These are phyloP conservation scores for Thelaira solivaga DNA, from an alignment of 2,888 invertebrate species.

Conservation along the genomic window DNA sequence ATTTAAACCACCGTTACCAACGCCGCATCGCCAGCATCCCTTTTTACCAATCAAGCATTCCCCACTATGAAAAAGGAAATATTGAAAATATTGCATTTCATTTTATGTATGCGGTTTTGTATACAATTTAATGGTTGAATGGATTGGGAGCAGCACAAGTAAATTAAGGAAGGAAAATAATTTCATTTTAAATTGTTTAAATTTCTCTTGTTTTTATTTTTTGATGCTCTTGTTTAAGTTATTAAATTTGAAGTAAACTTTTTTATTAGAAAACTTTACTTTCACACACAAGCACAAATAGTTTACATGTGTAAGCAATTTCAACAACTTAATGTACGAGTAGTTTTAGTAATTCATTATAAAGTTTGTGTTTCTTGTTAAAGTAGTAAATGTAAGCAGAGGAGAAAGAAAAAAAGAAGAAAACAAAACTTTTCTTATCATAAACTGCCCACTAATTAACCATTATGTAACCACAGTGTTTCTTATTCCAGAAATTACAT, in stretches of 20 bases:
- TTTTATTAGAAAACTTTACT: too few species aligned
- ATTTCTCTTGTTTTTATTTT: not conserved
- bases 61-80: not conserved
- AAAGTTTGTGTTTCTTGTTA: slow-evolving; percentile 22
- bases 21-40: slow-evolving; percentile 6
- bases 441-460: slow-evolving; percentile 49
- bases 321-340: not conserved
- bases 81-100: slow-evolving; percentile 42
- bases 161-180: slow-evolving; percentile 14
- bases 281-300: not conserved
- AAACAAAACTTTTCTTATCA: slow-evolving; percentile 38
- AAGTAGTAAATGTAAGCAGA: slow-evolving; percentile 12
- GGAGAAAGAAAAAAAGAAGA: slow-evolving; percentile 23
- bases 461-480: slow-evolving; percentile 13
- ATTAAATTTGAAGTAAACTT: too few species aligned
- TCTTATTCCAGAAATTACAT: not conserved
- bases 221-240: too few species aligned
- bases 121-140: slow-evolving; percentile 41
- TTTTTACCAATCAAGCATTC: slow-evolving; percentile 10
- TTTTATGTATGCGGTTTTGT: slow-evolving; percentile 48
- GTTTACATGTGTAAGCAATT: not conserved
- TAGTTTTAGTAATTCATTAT: slow-evolving; percentile 25
- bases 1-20: slow-evolving; percentile 28
- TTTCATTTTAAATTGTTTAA: not conserved
- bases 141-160: not conserved